A percentile compares a stretch with the other conserved stretches of the same genome.
Evolutionary conservation across 2,113 vertebrate genomes (phyloP).

Genomic region (Bubo bubo): DNA sequence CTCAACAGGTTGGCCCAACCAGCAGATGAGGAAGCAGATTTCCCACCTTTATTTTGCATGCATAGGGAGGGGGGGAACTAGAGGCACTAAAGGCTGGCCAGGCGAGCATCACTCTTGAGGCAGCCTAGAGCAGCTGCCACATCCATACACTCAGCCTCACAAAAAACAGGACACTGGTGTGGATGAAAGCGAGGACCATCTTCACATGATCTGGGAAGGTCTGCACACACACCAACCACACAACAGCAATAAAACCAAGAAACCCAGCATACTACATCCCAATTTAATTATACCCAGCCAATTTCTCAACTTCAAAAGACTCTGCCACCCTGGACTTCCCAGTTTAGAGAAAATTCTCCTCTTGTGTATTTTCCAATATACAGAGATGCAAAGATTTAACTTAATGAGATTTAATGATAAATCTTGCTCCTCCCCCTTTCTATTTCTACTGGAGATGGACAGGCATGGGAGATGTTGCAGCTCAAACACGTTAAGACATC

Average conservation of each 20-base stretch:
- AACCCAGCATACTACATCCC: not conserved
- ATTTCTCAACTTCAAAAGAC: not conserved
- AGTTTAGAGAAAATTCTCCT: not conserved
- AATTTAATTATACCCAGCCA: not conserved
- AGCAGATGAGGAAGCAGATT: not conserved
- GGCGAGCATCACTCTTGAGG: rapidly evolving
- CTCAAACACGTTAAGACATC: not conserved
- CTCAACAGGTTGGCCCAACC: not conserved
- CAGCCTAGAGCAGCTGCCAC: rapidly evolving
- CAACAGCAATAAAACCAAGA: not conserved
- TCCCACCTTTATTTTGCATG: not conserved
- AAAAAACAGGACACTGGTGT: not conserved
- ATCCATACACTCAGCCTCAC: not conserved
- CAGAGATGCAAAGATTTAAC: not conserved
- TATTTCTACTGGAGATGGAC: not conserved
- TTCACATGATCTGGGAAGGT: rapidly evolving
- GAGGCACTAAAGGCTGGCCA: not conserved
- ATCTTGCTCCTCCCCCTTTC: not conserved
- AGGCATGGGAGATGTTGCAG: not conserved
- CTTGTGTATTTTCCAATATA: not conserved
- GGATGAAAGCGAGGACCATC: not conserved
- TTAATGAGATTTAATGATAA: not conserved
- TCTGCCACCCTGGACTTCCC: not conserved
- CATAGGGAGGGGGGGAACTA: not conserved
- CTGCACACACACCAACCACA: not conserved